These are phyloP conservation scores for Drosophila flavopinicola DNA, from an alignment of 2,888 invertebrate species.

Conservation along the genomic window DNA sequence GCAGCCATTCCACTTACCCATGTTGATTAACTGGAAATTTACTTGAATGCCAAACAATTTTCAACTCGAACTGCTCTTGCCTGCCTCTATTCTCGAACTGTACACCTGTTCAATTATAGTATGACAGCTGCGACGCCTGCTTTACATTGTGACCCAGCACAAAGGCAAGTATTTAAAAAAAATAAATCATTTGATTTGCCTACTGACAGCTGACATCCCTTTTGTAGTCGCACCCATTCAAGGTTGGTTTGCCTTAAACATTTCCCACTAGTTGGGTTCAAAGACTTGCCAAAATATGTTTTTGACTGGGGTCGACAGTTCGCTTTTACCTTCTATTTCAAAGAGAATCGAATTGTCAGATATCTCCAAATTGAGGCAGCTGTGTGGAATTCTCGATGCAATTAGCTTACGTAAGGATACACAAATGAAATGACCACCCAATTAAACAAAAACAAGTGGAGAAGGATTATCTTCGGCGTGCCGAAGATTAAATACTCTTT, in stretches of 20 bases:
- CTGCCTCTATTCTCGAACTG: constrained; percentile 1
- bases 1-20: constrained; percentile 31
- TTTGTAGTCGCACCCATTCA: not conserved
- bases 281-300: constrained; percentile 14
- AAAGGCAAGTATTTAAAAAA: not conserved
- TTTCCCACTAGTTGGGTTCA: constrained; percentile 2
- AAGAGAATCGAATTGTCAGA: not conserved
- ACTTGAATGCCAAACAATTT: constrained; percentile 4
- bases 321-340: not conserved
- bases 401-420: not conserved
- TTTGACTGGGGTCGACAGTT: constrained; percentile 13
- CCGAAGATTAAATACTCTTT: no score
- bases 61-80: constrained; percentile 19
- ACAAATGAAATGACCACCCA: not conserved
- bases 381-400: not conserved
- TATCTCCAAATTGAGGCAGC: not conserved
- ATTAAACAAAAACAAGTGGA: not conserved
- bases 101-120: not conserved
- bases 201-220: not conserved
- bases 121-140: constrained; percentile 10
- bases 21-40: constrained; percentile 25
- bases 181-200: not conserved
- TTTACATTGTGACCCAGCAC: not conserved
- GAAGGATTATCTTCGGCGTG: no score
- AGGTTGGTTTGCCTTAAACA: no score